Percentiles rank a stretch among this genome's conserved stretches.
These are phyloP conservation scores for Turnix velox DNA, from an alignment of 2,113 vertebrate genomes.

Conservation along the genomic window DNA sequence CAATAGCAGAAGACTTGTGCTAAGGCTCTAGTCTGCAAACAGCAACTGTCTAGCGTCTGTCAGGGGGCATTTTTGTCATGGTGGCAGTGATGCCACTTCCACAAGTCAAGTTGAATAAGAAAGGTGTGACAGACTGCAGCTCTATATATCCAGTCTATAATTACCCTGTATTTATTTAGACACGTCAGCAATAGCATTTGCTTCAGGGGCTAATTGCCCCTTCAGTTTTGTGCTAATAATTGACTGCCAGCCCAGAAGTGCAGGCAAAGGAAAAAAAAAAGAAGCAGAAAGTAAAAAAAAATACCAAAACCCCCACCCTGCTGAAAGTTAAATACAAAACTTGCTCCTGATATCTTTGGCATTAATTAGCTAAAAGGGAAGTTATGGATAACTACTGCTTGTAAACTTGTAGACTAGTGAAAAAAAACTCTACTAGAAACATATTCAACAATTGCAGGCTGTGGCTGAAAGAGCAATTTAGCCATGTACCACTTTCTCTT, in stretches of 20 bases:
- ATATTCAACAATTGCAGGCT: not conserved
- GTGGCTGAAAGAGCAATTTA: not conserved
- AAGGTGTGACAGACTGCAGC: not conserved
- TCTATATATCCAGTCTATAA: not conserved
- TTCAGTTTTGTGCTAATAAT: not conserved
- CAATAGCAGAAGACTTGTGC: not conserved
- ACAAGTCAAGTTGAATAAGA: not conserved
- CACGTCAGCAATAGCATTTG: not conserved
- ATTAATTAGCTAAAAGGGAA: not conserved
- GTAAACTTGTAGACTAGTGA: not conserved
- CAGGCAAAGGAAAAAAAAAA: not conserved
- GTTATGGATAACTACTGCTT: not conserved
- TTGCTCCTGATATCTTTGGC: not conserved
- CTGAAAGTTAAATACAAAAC: not conserved
- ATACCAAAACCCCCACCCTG: not conserved
- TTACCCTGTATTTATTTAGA: conserved; percentile 14
- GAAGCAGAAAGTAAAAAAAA: not conserved
- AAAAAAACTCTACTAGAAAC: not conserved
- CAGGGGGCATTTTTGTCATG: not conserved
- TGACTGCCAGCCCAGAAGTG: not conserved
- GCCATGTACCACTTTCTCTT: not conserved
- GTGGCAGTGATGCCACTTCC: not conserved
- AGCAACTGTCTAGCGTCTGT: not conserved
- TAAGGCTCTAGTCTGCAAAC: not conserved
- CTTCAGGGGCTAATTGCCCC: not conserved